A percentile compares a stretch with the other conserved stretches of the same genome.
These are phyloP conservation scores for Xanthorhoe designata DNA, from an alignment of 2,888 invertebrate genomes.

Conservation along the genomic window DNA sequence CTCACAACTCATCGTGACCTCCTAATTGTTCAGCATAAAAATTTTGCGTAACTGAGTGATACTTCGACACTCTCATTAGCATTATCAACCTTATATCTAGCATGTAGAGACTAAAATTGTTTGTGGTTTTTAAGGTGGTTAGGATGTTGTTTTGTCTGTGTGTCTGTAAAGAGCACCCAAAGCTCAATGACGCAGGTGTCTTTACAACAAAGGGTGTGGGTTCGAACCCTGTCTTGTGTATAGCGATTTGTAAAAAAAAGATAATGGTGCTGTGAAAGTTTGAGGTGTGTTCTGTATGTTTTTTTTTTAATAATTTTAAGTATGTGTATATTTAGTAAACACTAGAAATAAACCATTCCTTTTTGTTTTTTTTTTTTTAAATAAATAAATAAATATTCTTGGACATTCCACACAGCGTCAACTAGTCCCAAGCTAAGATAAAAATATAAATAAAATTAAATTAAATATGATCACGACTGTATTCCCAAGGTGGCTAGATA, in stretches of 20 bases:
- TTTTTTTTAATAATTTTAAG: background rate
- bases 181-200: constrained; percentile 80
- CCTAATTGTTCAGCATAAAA: constrained; percentile 63
- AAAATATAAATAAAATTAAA: too few relatives aligned
- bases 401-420: too few relatives aligned
- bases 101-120: constrained; percentile 25
- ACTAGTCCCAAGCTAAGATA: too few relatives aligned
- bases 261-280: constrained; percentile 42
- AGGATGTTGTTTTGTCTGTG: constrained; percentile 61
- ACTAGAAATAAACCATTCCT: too few relatives aligned
- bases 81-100: constrained; percentile 25
- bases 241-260: constrained; percentile 63
- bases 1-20: constrained; percentile 57
- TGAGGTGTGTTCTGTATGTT: constrained; percentile 40
- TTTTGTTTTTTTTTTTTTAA: too few relatives aligned
- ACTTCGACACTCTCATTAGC: constrained; percentile 46
- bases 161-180: constrained; percentile 74
- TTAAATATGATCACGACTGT: too few relatives aligned
- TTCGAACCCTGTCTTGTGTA: constrained; percentile 72
- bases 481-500: too few relatives aligned
- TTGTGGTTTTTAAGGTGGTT: constrained; percentile 25
- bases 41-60: constrained; percentile 62
- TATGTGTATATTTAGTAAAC: too few relatives aligned
- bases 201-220: constrained; percentile 73
- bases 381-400: too few relatives aligned